A percentile compares a stretch with the other conserved stretches of the same genome.
These are phyloP conservation scores for Caradrina clavipalpis DNA, from an alignment of 2,888 invertebrate species.

Conservation along the genomic window DNA sequence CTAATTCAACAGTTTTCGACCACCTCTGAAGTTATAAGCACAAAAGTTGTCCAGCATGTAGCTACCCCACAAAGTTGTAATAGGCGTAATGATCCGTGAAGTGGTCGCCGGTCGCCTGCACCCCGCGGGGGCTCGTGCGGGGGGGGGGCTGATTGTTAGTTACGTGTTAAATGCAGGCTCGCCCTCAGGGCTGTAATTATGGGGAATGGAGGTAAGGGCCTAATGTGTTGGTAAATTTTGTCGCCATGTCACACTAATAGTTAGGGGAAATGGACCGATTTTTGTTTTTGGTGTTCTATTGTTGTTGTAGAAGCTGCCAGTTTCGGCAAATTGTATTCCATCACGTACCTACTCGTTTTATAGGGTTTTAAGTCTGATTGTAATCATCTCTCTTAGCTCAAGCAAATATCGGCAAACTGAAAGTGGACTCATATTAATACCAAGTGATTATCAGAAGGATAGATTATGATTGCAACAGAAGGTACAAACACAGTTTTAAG, in stretches of 20 bases:
- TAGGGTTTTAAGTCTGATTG: not conserved
- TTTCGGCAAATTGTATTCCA: not conserved
- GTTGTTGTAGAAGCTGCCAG: not conserved
- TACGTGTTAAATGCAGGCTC: constrained; percentile 54
- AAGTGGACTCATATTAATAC: constrained; percentile 4
- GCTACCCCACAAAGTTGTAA: constrained; percentile 70
- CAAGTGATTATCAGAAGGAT: not conserved
- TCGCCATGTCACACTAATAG: constrained; percentile 26
- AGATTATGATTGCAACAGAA: no score
- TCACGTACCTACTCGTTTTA: not conserved
- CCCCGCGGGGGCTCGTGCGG: constrained; percentile 14
- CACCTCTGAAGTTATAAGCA: not conserved
- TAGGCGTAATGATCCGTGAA: constrained; percentile 72
- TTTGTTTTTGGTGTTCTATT: not conserved
- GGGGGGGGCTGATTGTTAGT: constrained; percentile 55
- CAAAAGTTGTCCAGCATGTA: constrained; percentile 58
- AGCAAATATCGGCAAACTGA: constrained; percentile 11
- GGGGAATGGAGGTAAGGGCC: constrained; percentile 6
- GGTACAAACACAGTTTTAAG: no score
- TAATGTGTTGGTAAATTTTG: constrained; percentile 47
- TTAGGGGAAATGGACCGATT: constrained; percentile 12
- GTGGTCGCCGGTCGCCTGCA: constrained; percentile 49
- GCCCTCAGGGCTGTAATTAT: constrained; percentile 44
- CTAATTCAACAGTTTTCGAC: constrained; percentile 16
- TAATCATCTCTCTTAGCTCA: not conserved